Evolutionary conservation across 1,140 invertebrate species (phyloP).

Genomic region (Macrobrachium nipponense): DNA sequence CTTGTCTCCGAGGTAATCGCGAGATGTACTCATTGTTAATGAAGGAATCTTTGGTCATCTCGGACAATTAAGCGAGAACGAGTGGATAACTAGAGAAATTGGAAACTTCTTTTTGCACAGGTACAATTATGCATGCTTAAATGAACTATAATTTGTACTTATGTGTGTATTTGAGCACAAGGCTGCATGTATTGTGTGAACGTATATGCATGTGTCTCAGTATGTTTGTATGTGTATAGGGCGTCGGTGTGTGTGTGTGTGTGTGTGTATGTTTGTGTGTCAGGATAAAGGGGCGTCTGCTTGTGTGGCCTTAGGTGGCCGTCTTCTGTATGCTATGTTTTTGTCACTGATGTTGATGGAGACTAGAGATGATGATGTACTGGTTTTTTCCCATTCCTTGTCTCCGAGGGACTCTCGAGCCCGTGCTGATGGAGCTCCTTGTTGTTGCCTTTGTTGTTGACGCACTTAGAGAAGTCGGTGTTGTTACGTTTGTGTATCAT

Average conservation of each 20-base stretch:
- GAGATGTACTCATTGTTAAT: too few species aligned
- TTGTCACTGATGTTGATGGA: neutral
- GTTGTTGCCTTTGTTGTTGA: neutral
- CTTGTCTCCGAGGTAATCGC: too few species aligned
- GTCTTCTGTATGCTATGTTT: neutral
- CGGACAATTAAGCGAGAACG: too few species aligned
- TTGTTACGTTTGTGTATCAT: neutral
- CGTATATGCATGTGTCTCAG: neutral
- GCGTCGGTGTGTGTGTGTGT: neutral
- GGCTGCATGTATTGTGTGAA: neutral
- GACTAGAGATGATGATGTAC: neutral
- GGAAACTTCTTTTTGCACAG: neutral
- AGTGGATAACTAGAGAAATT: neutral
- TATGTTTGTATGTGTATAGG: neutral
- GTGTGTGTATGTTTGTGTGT: neutral
- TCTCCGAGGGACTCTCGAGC: too few species aligned
- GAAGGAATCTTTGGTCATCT: too few species aligned
- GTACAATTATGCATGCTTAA: neutral
- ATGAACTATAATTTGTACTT: neutral
- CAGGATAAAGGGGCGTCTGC: neutral
- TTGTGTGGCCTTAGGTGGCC: slow-evolving; percentile 1
- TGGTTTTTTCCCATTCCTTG: too few species aligned
- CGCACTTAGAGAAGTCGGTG: neutral
- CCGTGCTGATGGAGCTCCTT: too few species aligned
- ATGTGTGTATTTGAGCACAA: neutral